Percentiles rank a stretch among this genome's conserved stretches.
Conservation (phyloP, 2,888 invertebrate genomes). For the Physocephala rufipes region DNA sequence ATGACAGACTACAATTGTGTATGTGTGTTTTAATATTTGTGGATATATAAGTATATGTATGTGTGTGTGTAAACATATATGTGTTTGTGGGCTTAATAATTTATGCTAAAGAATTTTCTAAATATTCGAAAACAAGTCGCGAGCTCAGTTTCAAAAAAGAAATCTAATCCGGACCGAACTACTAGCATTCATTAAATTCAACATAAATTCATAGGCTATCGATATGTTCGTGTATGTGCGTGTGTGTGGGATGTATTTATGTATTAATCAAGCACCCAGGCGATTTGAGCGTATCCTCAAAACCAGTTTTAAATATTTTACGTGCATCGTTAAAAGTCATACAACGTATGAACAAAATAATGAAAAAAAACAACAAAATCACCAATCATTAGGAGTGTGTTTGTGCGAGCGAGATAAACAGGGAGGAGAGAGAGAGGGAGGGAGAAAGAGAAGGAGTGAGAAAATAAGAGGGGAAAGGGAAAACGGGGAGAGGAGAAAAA, state of each 20-base stretch:
- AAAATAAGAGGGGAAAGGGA: too few species aligned
- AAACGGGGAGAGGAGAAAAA: slow-evolving; percentile 17
- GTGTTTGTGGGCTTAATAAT: not conserved
- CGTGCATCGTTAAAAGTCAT: slow-evolving; percentile 11
- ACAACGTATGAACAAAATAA: not conserved
- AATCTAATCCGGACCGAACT: not conserved
- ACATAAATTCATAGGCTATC: not conserved
- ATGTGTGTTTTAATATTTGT: too few species aligned
- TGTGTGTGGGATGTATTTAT: not conserved
- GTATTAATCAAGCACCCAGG: slow-evolving; percentile 10
- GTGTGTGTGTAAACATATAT: not conserved
- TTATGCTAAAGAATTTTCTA: not conserved
- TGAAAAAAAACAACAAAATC: slow-evolving; percentile 1
- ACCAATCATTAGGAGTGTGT: too few species aligned
- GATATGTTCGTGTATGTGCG: not conserved
- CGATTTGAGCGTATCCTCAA: slow-evolving; percentile 28
- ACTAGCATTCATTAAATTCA: not conserved
- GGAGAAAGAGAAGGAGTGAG: slow-evolving; percentile 13
- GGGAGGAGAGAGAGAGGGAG: too few species aligned
- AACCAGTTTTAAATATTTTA: slow-evolving; percentile 26
- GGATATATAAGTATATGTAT: too few species aligned
- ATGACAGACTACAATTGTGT: too few species aligned
- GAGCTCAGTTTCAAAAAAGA: not conserved
- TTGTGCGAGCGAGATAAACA: too few species aligned
- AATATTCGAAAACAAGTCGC: too few species aligned